A percentile compares a stretch with the other conserved stretches of the same genome.
phyloP scores from a whole-genome alignment of 2,113 vertebrate species.

The Chloebia gouldiae region DNA sequence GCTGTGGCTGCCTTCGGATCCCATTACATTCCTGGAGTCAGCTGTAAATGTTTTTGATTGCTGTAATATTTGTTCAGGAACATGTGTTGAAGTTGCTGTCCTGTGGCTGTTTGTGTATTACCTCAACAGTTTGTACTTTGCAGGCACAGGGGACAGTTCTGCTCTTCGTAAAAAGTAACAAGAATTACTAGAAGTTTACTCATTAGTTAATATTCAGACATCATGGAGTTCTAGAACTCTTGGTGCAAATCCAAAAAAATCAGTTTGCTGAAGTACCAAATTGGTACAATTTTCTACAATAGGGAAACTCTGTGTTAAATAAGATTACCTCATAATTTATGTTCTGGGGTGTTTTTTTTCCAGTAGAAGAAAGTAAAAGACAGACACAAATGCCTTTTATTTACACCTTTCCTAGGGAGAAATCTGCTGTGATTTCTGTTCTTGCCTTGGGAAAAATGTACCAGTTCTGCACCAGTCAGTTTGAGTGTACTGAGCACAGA shows the following conservation, averaged over 20 bases:
- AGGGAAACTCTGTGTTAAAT: neutral
- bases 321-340: neutral
- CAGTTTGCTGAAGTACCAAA: neutral
- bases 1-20: neutral
- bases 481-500: neutral
- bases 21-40: constrained; percentile 13
- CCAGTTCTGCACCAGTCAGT: neutral
- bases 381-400: neutral
- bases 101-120: neutral
- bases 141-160: neutral
- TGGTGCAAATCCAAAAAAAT: neutral
- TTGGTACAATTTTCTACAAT: neutral
- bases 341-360: neutral
- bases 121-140: neutral
- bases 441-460: neutral
- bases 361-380: neutral
- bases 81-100: neutral
- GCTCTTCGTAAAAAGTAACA: neutral
- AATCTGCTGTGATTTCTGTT: neutral
- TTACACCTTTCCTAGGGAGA: neutral
- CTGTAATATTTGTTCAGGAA: neutral
- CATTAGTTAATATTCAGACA: neutral
- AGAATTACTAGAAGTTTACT: neutral
- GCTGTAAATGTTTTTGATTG: constrained; percentile 19
- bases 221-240: neutral